Conservation (phyloP, 92 coral and sea anemone genomes). For the Porites rus region DNA sequence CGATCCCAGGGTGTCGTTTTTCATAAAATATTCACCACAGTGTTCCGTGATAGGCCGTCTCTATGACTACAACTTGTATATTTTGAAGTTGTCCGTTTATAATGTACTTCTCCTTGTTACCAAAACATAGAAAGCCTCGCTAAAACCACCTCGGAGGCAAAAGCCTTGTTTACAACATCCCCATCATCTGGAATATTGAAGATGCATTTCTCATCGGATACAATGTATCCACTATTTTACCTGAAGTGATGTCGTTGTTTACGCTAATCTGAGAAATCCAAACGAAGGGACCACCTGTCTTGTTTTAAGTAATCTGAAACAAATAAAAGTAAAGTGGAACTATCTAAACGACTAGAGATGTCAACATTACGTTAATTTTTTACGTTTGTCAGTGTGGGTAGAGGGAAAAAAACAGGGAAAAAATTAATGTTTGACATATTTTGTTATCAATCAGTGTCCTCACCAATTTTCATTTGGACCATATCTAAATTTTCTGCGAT, state of each 20-base stretch:
- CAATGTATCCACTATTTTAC: not conserved
- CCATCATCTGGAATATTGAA: not conserved
- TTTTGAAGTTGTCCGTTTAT: slow-evolving; percentile 6
- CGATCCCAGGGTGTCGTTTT: not conserved
- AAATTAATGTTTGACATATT: not conserved
- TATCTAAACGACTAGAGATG: not conserved
- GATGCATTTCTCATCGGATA: not conserved
- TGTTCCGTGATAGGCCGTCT: slow-evolving; percentile 35
- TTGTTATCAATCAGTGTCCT: too few species aligned
- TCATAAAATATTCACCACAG: slow-evolving; percentile 25
- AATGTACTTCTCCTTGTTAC: slow-evolving; percentile 9
- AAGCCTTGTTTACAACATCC: not conserved
- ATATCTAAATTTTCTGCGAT: not conserved
- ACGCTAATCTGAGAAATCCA: slow-evolving; percentile 6
- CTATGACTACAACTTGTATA: slow-evolving; percentile 13
- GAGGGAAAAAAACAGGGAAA: not conserved
- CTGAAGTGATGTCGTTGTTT: slow-evolving; percentile 6
- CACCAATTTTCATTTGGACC: not conserved
- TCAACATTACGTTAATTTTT: too few species aligned
- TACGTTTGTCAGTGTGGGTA: too few species aligned
- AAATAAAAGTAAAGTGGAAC: not conserved
- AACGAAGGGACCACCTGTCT: slow-evolving; percentile 17
- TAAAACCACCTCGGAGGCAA: not conserved
- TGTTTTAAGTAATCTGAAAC: not conserved
- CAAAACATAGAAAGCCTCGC: not conserved